Evolutionary conservation across 1,140 invertebrate genomes (phyloP), one percentile per base, ranked within the genome.

Genomic region (Nephila pilipes): DNA sequence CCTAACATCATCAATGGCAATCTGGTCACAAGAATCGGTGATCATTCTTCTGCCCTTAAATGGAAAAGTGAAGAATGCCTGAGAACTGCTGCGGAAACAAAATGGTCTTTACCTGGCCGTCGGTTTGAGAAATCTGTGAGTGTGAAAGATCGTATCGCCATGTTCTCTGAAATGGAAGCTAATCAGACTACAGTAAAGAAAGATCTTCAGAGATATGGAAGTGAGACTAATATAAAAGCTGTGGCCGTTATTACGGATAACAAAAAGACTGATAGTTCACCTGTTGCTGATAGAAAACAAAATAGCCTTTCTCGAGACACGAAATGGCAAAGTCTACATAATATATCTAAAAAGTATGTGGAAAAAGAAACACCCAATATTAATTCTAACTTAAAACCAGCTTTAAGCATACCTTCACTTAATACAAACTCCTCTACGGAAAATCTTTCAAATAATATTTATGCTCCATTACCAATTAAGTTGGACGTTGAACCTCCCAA

Each of bases 61-160:
- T 95, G 96, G 75, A 97, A 97, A 94, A 94, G 92, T 69, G 90
- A 90, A 32, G 91, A 94, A 90, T 88, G 91, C 38, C 46, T 93
- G 91, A 79, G 85, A 87, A 46, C 97, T 97, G 95, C 97, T 97
- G 94, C 97, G 97, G 94, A 98, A 97, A 90, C 97, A 97, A 93
- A 85, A 65, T 93, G 92, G 92, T 87, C 81, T 1, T 3, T 93
- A 10, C 85, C 85, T 3, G 83, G 83, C 5, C 46, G 87, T 0
- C 32, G 75, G 14, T 80, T 80, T 32, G 87, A 88, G 95, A 97
- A 97, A 87, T 80, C 69, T 12, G 83, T 92, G 14, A 98, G 97
- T 94, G 97, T 98, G 25, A 97, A 97, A 94, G 97, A 98, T 95
- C 98, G 98, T 95, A 98, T 98, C 94, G 98, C 97, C 63, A 97